These are phyloP conservation scores for Acanthosepion esculentum DNA, from an alignment of 2,888 invertebrate genomes.

Conservation along the genomic window DNA sequence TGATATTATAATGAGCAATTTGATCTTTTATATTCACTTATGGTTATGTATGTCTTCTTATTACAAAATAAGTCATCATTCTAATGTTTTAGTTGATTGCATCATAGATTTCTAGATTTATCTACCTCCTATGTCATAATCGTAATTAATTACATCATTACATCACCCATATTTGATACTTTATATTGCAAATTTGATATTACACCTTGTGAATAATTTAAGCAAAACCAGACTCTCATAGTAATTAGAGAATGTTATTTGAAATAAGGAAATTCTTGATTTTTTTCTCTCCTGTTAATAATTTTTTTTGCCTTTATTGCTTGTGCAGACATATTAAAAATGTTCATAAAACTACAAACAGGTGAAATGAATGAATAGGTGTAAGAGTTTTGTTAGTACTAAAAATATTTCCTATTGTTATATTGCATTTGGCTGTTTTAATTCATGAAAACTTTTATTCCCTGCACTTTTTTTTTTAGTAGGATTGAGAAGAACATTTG, in stretches of 20 bases:
- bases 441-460: not conserved
- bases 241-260: not conserved
- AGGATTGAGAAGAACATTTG: not conserved
- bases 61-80: not conserved
- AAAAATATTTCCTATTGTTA: not conserved
- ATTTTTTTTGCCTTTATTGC: not conserved
- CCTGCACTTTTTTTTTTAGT: not conserved
- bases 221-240: too few species aligned
- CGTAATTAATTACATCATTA: not conserved
- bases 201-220: not conserved
- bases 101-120: not conserved
- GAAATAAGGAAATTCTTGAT: not conserved
- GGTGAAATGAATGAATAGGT: not conserved
- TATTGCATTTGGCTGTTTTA: not conserved
- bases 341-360: not conserved
- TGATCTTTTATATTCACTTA: not conserved
- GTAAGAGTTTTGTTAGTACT: not conserved
- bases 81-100: not conserved
- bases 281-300: not conserved
- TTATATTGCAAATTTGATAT: not conserved
- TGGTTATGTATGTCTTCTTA: not conserved
- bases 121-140: not conserved
- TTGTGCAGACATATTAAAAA: not conserved
- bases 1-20: not conserved
- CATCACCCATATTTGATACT: not conserved